phyloP scores from a whole-genome alignment of 2,113 vertebrate genomes.

The Hyperopisus bebe region DNA sequence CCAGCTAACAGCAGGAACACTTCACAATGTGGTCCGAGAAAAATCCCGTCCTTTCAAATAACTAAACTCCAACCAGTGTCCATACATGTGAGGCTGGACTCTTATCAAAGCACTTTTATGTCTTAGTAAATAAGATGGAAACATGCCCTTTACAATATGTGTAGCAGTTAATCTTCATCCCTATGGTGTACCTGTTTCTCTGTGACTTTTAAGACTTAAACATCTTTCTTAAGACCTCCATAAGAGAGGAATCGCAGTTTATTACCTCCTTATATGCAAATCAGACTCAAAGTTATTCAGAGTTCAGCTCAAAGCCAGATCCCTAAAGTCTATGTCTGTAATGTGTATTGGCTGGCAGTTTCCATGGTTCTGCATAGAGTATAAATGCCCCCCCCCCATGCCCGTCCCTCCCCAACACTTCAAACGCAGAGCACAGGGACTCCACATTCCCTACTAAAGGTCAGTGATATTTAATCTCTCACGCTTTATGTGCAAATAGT shows the following conservation, averaged over 20 bases:
- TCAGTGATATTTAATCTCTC: constrained; percentile 25
- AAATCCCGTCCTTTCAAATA: not conserved
- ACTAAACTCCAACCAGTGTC: not conserved
- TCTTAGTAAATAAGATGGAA: not conserved
- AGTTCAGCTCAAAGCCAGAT: not conserved
- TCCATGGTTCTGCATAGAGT: not conserved
- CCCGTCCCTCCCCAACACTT: not conserved
- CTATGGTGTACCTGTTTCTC: not conserved
- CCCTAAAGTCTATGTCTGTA: not conserved
- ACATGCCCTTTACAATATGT: not conserved
- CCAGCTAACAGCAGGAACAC: not conserved
- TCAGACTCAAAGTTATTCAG: not conserved
- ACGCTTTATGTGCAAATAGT: constrained; percentile 18
- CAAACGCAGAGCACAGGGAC: constrained; percentile 20
- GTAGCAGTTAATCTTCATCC: not conserved
- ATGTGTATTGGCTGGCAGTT: not conserved
- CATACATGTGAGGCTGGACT: not conserved
- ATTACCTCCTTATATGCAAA: not conserved
- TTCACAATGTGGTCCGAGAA: not conserved
- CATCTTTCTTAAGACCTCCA: not conserved
- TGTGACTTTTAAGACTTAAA: not conserved
- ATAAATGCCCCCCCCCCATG: not conserved
- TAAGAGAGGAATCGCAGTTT: not conserved
- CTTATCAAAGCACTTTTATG: not conserved
- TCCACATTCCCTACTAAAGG: constrained; percentile 12